phyloP scores from a whole-genome alignment of 2,113 vertebrate species.

The Callaeas wilsoni region DNA sequence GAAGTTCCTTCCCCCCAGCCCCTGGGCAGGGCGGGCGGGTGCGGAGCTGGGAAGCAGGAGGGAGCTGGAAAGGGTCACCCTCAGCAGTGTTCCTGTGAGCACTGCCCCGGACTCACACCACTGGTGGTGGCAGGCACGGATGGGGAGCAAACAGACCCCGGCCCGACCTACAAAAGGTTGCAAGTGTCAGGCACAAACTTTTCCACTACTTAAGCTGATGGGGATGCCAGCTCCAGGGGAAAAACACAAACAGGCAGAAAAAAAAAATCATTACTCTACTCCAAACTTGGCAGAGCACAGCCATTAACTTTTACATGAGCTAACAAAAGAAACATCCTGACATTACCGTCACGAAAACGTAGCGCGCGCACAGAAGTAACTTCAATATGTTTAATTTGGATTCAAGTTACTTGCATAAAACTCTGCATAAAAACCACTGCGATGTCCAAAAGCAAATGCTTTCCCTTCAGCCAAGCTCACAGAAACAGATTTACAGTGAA shows the following conservation, averaged over 20 bases:
- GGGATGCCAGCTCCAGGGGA: constrained; percentile 44
- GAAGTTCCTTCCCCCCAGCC: not conserved
- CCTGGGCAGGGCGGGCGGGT: not conserved
- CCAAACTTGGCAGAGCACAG: constrained; percentile 51
- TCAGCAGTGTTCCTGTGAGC: not conserved
- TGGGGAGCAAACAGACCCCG: not conserved
- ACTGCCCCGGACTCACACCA: not conserved
- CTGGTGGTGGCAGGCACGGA: not conserved
- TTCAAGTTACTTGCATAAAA: constrained; percentile 67
- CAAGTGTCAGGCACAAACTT: constrained; percentile 42
- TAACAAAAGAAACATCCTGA: constrained; percentile 69
- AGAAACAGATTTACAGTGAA: constrained; percentile 38
- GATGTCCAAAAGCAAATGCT: constrained; percentile 65
- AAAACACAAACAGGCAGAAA: constrained; percentile 49
- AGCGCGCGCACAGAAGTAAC: constrained; percentile 35
- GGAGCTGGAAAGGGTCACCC: not conserved
- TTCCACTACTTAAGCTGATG: constrained; percentile 44
- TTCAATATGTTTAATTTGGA: constrained; percentile 60
- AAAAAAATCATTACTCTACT: constrained; percentile 53
- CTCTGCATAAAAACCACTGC: constrained; percentile 36
- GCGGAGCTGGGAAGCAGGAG: not conserved
- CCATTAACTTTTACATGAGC: constrained; percentile 63
- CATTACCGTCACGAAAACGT: constrained; percentile 35
- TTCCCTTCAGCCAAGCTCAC: constrained; percentile 45
- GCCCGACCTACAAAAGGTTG: constrained; percentile 16